Evolutionary conservation across 2,113 vertebrate genomes (phyloP).

Genomic region (Brachyhypopomus occidentalis): DNA sequence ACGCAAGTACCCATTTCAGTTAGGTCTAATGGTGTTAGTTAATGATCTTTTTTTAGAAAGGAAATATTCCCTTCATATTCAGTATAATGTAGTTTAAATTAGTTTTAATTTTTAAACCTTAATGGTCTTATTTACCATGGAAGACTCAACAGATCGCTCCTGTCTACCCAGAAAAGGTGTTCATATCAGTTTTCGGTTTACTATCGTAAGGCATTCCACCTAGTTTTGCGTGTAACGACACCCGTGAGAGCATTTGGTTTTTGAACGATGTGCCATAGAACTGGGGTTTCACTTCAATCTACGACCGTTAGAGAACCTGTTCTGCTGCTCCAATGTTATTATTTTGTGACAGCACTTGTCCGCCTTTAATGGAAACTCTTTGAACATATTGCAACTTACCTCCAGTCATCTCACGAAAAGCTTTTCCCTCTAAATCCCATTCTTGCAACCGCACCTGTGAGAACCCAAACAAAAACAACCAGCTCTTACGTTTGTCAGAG

Average conservation of each 20-base stretch:
- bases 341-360: neutral
- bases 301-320: conserved; percentile 1
- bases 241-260: neutral
- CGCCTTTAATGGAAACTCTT: neutral
- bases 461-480: neutral
- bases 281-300: neutral
- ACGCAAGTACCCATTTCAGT: too few species aligned
- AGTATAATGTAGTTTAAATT: too few species aligned
- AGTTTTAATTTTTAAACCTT: too few species aligned
- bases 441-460: neutral
- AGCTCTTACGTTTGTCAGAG: too few species aligned
- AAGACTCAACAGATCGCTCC: too few species aligned
- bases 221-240: neutral
- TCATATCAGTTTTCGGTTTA: too few species aligned
- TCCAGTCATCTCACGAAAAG: neutral
- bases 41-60: neutral
- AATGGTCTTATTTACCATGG: too few species aligned
- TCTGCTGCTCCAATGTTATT: neutral
- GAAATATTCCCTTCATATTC: neutral
- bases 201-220: too few species aligned
- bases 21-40: too few species aligned
- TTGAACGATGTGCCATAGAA: neutral
- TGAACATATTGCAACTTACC: neutral
- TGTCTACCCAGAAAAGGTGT: too few species aligned
- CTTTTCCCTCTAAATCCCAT: neutral